A percentile compares a stretch with the other conserved stretches of the same genome.
Evolutionary conservation across 1,140 invertebrate species (phyloP).

Genomic region (Drosophila insularis): DNA sequence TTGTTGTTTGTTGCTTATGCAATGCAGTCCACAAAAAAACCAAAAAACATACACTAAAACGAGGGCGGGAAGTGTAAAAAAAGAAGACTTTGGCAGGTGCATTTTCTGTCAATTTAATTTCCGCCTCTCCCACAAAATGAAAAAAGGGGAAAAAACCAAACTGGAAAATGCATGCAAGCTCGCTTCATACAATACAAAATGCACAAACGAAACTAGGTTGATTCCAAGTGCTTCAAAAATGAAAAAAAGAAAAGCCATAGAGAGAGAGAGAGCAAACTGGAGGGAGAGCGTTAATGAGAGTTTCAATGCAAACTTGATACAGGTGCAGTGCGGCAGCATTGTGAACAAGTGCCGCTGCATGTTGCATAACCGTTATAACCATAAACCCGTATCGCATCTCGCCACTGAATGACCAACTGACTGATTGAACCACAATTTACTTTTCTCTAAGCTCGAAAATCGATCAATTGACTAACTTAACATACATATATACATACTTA

Average conservation of each 20-base stretch:
- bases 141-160: conserved; percentile 28
- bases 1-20: conserved; percentile 6
- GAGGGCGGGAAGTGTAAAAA: too few relatives aligned
- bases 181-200: not conserved
- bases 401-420: conserved; percentile 42
- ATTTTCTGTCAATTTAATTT: conserved; percentile 27
- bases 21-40: conserved; percentile 22
- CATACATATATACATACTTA: not conserved
- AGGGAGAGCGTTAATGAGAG: conserved; percentile 27
- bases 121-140: conserved; percentile 27
- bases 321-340: not conserved
- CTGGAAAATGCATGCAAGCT: conserved; percentile 33
- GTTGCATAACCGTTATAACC: conserved; percentile 32
- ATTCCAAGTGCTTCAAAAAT: conserved; percentile 26
- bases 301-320: not conserved
- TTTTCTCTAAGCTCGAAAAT: not conserved
- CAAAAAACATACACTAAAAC: too few relatives aligned
- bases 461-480: conserved; percentile 1
- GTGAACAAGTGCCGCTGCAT: conserved; percentile 22
- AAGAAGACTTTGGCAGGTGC: conserved; percentile 33
- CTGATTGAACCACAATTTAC: conserved; percentile 50
- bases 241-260: conserved; percentile 13
- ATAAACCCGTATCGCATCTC: not conserved
- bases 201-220: conserved; percentile 24
- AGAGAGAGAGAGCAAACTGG: not conserved